Evolutionary conservation across 2,888 invertebrate genomes (phyloP), one percentile per base, ranked within the genome.

Genomic region (Tanypteryx hageni): DNA sequence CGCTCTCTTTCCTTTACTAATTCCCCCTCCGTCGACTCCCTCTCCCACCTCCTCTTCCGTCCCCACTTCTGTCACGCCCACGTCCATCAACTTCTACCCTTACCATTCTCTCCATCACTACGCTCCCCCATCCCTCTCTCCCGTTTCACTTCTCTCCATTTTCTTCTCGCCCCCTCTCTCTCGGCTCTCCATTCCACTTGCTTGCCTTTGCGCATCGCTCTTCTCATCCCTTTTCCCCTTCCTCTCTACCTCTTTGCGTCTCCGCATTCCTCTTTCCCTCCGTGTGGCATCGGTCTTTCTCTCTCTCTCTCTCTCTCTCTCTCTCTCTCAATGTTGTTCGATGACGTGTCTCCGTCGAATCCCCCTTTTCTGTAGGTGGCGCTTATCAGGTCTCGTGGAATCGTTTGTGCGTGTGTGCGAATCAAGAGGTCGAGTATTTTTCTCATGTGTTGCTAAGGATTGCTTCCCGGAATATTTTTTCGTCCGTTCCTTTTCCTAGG

Each of bases 371-470:
- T 1, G 1, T 44, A 44, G 76, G 76, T 13, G n/a, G 31, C 64
- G 61, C 89, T 68, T 68, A 89, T 89, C 89, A 18, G 64, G 61
- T 64, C 64, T 89, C 64, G 14, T 44, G 18, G 64, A 64, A 89
- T 89, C 89, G 89, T 89, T 89, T 64, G 89, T 64, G 68, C 44
- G 89, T 58, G 61, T 89, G 61, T 31, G 57, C 56, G 57, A 57
- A 44, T 83, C 59, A n/a, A 68, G 86, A 89, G 64, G 61, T 89
- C 44, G n/a, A 68, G 61, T 61, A 61, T 64, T 89, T n/a, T 44
- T 68, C 64, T 18, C n/a, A 18, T 83, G 7, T 44, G 56, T n/a
- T 16, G 16, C n/a, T 76, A 83, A 89, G 89, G 64, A 64, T 89
- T 64, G 89, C 64, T 68, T 89, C 89, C 27, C 89, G 44, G 56